Evolutionary conservation across 2,797 vertebrate genomes (phyloP).

Genomic region (Scarus forsteni): DNA sequence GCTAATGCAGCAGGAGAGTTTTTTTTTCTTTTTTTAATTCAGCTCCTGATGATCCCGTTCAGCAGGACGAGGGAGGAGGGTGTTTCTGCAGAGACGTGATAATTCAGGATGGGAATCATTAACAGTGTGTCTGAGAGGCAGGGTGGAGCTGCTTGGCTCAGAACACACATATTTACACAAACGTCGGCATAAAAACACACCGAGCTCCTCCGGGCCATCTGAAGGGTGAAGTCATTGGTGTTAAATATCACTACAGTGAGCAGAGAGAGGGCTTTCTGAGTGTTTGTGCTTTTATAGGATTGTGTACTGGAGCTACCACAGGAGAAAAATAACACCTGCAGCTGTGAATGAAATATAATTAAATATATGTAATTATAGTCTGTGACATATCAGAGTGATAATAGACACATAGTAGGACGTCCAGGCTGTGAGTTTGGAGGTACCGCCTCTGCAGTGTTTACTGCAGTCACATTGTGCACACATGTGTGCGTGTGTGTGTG

Average conservation of each 20-base stretch:
- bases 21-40: slow-evolving; percentile 18
- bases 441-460: no score
- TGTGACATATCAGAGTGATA: background rate
- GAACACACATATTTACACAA: slow-evolving; percentile 46
- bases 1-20: slow-evolving; percentile 14
- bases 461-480: no score
- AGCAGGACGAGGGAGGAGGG: slow-evolving; percentile 1
- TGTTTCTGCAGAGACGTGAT: slow-evolving; percentile 27
- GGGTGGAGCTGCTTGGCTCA: slow-evolving; percentile 51
- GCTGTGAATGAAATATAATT: background rate
- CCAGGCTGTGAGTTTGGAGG: no score
- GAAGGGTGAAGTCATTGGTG: background rate
- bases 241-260: slow-evolving; percentile 8
- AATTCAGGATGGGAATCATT: slow-evolving; percentile 37
- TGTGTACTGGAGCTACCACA: slow-evolving; percentile 4
- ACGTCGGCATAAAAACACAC: slow-evolving; percentile 18
- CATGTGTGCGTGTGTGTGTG: no score
- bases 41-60: slow-evolving; percentile 1
- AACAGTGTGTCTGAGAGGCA: slow-evolving; percentile 35
- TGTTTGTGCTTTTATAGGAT: background rate
- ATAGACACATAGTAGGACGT: no score
- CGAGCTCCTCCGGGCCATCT: background rate
- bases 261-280: background rate
- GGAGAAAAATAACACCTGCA: background rate
- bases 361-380: no score